These are phyloP conservation scores for Branchipolynoe longqiensis DNA, from an alignment of 2,888 invertebrate species.

Conservation along the genomic window DNA sequence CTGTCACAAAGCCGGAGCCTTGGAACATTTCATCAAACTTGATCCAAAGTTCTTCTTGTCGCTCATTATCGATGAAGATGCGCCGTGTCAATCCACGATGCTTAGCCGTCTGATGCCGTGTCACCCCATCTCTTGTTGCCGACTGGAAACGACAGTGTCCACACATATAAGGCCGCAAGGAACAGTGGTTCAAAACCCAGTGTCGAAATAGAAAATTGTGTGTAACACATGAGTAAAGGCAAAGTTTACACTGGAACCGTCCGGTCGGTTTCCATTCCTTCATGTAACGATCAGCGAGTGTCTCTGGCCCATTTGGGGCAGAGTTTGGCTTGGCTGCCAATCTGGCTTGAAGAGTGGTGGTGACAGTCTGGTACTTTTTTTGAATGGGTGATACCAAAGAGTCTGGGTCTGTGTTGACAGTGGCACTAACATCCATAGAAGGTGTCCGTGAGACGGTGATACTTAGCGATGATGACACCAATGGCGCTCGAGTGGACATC, in stretches of 20 bases:
- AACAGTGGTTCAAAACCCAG: conserved; percentile 59
- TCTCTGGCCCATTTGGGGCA: conserved; percentile 1
- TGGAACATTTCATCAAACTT: conserved; percentile 56
- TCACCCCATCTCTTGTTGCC: conserved; percentile 51
- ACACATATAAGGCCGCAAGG: conserved; percentile 56
- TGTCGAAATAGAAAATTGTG: conserved; percentile 58
- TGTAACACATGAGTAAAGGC: conserved; percentile 53
- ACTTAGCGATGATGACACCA: not conserved
- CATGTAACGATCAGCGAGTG: conserved; percentile 59
- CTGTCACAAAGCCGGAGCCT: conserved; percentile 44
- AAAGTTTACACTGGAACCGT: conserved; percentile 54
- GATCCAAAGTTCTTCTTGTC: conserved; percentile 35
- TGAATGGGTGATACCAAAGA: conserved; percentile 16
- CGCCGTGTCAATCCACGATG: conserved; percentile 26
- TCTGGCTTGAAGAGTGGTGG: not conserved
- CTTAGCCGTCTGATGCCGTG: conserved; percentile 56
- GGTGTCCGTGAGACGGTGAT: not conserved
- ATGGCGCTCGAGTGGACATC: not conserved
- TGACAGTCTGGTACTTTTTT: conserved; percentile 18
- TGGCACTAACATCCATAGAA: not conserved
- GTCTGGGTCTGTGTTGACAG: not conserved
- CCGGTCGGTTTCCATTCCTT: conserved; percentile 58
- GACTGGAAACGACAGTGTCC: conserved; percentile 53
- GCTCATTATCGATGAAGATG: conserved; percentile 57
- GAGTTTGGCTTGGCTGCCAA: conserved; percentile 1